Evolutionary conservation across 2,888 invertebrate genomes (phyloP).

Genomic region (Colletes collaris): DNA sequence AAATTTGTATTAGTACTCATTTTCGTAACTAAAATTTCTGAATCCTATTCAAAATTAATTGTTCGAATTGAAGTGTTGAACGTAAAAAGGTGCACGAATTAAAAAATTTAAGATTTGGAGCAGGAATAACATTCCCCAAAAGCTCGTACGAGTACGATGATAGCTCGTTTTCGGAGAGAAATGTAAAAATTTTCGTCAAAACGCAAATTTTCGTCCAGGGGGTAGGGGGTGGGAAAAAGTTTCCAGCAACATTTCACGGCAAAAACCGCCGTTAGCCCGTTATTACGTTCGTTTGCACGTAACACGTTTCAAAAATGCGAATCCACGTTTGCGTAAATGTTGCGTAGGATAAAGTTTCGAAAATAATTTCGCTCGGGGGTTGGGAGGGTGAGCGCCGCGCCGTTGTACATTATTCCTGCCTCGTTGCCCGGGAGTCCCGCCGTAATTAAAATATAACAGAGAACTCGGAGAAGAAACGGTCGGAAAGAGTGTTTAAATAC

Average conservation of each 20-base stretch:
- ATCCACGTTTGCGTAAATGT: slow-evolving; percentile 16
- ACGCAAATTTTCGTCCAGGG: not conserved
- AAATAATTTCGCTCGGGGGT: not conserved
- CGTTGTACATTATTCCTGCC: not conserved
- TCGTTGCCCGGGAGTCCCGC: not conserved
- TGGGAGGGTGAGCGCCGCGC: not conserved
- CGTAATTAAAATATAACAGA: slow-evolving; percentile 28
- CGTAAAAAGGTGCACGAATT: no score
- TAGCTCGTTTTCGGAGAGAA: no score
- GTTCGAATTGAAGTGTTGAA: no score
- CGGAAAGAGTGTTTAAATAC: not conserved
- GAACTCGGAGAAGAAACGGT: not conserved
- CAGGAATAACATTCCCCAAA: no score
- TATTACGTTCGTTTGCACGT: not conserved
- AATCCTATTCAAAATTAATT: no score
- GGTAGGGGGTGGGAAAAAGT: not conserved
- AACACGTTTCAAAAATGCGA: not conserved
- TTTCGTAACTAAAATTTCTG: no score
- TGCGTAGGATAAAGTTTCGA: slow-evolving; percentile 24
- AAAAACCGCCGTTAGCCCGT: not conserved
- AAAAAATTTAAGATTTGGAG: no score
- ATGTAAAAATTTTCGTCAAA: no score
- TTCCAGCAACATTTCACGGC: not conserved
- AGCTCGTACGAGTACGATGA: no score
- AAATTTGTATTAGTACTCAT: no score